Evolutionary conservation across 2,797 vertebrate species (phyloP), one percentile per base, ranked within the genome.

Genomic region (Manis crassicaudata): DNA sequence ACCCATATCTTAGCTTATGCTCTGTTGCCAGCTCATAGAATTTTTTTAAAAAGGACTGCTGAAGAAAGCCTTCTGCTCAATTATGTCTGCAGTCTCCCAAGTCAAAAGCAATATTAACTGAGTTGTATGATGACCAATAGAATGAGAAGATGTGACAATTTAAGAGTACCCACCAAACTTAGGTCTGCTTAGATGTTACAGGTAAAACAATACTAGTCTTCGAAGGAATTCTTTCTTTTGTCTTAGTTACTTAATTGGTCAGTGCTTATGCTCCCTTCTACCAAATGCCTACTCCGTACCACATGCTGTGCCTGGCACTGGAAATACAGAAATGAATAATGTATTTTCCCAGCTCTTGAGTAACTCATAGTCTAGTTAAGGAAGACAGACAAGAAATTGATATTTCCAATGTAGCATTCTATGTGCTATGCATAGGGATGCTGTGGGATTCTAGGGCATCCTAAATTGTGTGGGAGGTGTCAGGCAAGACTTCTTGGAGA

Each of bases 191-290:
- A 82, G 50, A 86, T 79, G 25, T 68, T 63, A 79, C 6, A 90
- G 32, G 43, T 86, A 73, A 94, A 93, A 65, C 35, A 65, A 40
- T 77, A 70, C 25, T 80, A 68, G 16, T 85, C 43, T 10, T 95
- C 40, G 89, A 68, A 94, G 37, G 63, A 96, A 81, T 88, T 83
- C 54, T 93, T 96, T 21, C 12, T 84, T 8, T 84, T 93, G 81
- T 70, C 52, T 79, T 90, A 23, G 9, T 76, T 65, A 72, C 29
- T 58, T 85, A 83, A 65, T 29, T 27, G 76, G 7, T 89, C 43
- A 86, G 2, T 84, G 6, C 76, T 93, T 20, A 32, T 92, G 58
- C 10, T 89, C 14, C 70, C 67, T 63, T 94, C 96, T 37, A 80
- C 18, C 50, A 95, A 88, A 82, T 92, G 63, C 73, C n/a, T 81